Evolutionary conservation across 2,797 vertebrate genomes (phyloP), one percentile per base, ranked within the genome.

Genomic region (Gouania willdenowi): DNA sequence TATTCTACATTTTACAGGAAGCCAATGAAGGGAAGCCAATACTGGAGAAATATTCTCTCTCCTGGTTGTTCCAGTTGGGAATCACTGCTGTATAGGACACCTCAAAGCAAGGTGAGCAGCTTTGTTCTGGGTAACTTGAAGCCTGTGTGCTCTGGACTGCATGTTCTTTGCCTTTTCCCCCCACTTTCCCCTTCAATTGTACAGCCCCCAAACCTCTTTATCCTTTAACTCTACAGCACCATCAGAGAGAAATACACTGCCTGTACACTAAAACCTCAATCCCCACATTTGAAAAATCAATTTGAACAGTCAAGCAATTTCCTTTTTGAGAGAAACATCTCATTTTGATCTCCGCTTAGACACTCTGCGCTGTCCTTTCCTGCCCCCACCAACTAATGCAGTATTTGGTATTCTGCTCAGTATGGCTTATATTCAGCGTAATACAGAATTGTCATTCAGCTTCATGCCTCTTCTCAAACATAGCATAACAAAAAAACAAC

Each of bases 401-500:
- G 37, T 66, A 10, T 36, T 85, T 83, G 47, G 66, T 84, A 87
- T 86, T 82, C 83, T 18, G 12, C 55, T 28, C 53, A 2, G 43
- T 28, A 1, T 3, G n/a, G 34, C 41, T 51, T 48, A 35, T 52
- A 37, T 56, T 67, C 7, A 10, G 19, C 33, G 38, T 82, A 77
- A 86, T 87, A 46, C 69, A 46, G 56, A 70, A 61, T 67, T 59
- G 55, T 47, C 51, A 82, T 84, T 85, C 76, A 28, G 70, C 62
- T 69, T 54, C 79, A 84, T 50, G 49, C 33, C 40, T 68, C 69
- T 32, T 44, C 64, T 57, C 31, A 67, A 67, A 71, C 54, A 85
- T 83, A 83, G 83, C 71, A 77, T 71, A 70, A 75, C 66, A 85
- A 73, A 83, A 78, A 79, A 38, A 63, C 31, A 14, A 14, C 34